Conservation (phyloP, 2,888 invertebrate genomes). For the Polydrusus cervinus region DNA sequence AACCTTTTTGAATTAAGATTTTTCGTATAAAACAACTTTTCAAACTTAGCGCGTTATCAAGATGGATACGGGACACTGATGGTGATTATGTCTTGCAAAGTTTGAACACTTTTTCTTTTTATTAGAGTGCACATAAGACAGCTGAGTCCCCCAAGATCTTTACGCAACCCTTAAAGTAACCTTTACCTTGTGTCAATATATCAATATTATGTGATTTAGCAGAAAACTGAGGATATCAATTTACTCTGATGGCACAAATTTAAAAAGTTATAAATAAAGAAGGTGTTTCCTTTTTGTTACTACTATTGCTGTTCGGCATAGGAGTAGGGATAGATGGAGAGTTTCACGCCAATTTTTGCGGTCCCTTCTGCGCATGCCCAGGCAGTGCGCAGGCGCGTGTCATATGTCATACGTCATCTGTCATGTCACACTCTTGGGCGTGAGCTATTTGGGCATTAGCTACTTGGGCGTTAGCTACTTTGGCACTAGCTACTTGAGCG, state of each 20-base stretch:
- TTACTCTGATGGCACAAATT: conserved; percentile 11
- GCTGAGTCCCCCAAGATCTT: conserved; percentile 27
- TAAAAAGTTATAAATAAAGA: conserved; percentile 6
- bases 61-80: conserved; percentile 41
- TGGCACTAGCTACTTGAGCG: too few relatives aligned
- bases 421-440: too few relatives aligned
- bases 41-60: conserved; percentile 34
- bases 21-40: conserved; percentile 28
- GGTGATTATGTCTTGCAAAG: conserved; percentile 38
- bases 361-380: too few relatives aligned
- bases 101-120: conserved; percentile 32
- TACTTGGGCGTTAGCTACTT: too few relatives aligned
- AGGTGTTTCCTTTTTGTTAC: neutral
- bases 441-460: too few relatives aligned
- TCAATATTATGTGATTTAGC: conserved; percentile 26
- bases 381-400: too few relatives aligned
- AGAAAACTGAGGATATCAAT: conserved; percentile 17
- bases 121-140: conserved; percentile 34
- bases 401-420: too few relatives aligned
- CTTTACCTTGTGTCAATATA: conserved; percentile 26
- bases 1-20: conserved; percentile 23
- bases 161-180: conserved; percentile 22
- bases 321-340: too few relatives aligned
- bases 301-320: too few relatives aligned
- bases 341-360: too few relatives aligned